Conservation (phyloP, 2,888 invertebrate species). For the Malachius bipustulatus region DNA sequence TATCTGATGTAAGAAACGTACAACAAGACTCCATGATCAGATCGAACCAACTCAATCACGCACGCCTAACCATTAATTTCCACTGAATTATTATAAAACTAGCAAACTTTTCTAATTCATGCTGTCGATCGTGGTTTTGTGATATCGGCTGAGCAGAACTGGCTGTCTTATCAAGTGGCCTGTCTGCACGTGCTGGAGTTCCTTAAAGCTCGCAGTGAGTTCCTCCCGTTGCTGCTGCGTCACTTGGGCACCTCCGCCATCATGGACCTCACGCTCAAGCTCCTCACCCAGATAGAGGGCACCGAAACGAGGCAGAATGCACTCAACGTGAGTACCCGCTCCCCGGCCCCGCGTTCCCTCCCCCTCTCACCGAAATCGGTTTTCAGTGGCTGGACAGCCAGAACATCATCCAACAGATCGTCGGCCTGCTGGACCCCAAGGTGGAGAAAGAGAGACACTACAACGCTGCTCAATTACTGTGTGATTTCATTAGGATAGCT, state of each 20-base stretch:
- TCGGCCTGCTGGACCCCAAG: slow-evolving; percentile 50
- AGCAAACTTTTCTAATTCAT: no score
- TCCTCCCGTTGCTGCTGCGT: slow-evolving; percentile 74
- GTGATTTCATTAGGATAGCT: slow-evolving; percentile 67
- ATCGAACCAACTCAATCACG: no score
- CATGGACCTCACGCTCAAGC: slow-evolving; percentile 80
- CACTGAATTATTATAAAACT: no score
- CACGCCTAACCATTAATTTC: no score
- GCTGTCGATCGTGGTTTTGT: no score
- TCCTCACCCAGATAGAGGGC: slow-evolving; percentile 72
- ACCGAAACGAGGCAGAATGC: slow-evolving; percentile 58
- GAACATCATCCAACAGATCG: slow-evolving; percentile 71
- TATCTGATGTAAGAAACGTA: no score
- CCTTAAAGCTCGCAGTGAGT: slow-evolving; percentile 75
- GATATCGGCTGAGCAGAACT: no score
- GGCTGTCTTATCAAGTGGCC: slow-evolving; percentile 85
- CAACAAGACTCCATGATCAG: no score
- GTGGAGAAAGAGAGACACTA: slow-evolving; percentile 65
- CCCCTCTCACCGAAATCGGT: slow-evolving; percentile 7
- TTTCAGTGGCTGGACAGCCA: slow-evolving; percentile 83
- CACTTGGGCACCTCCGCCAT: slow-evolving; percentile 91
- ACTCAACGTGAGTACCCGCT: slow-evolving; percentile 45
- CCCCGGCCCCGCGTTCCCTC: neutral
- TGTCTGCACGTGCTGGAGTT: slow-evolving; percentile 87
- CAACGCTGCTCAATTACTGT: slow-evolving; percentile 79